Conservation (phyloP, 2,797 vertebrate genomes). For the Ambastaia sidthimunki region DNA sequence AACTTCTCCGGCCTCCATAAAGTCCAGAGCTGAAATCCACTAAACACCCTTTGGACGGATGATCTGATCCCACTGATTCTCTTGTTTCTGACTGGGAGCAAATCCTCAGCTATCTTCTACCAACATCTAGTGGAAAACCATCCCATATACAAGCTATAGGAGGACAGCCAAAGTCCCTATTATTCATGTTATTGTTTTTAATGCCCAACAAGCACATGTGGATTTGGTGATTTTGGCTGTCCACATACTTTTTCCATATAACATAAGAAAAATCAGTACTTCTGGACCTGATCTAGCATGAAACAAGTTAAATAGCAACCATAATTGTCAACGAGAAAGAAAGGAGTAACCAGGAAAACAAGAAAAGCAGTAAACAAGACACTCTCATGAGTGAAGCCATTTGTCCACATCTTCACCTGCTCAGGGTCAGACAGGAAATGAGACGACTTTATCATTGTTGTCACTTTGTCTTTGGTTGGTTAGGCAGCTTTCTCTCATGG, state of each 20-base stretch:
- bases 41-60: not conserved
- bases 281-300: not conserved
- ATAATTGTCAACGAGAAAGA: not conserved
- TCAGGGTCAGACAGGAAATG: conserved; percentile 74
- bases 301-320: conserved; percentile 11
- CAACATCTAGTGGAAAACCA: not conserved
- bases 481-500: conserved; percentile 80
- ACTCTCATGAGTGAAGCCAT: conserved; percentile 70
- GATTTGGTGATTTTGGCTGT: not conserved
- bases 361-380: conserved; percentile 67
- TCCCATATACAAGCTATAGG: not conserved
- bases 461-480: conserved; percentile 85
- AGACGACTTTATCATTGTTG: conserved; percentile 85
- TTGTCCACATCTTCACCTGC: conserved; percentile 70
- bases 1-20: not conserved
- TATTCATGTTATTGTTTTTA: not conserved
- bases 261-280: not conserved
- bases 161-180: not conserved
- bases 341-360: conserved; percentile 27
- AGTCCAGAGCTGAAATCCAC: not conserved
- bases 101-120: too few relatives aligned
- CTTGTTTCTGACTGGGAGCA: not conserved
- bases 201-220: not conserved
- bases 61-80: not conserved
- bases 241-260: not conserved